These are phyloP conservation scores for Ctenomys sociabilis DNA, from an alignment of 2,113 vertebrate species.

Conservation along the genomic window DNA sequence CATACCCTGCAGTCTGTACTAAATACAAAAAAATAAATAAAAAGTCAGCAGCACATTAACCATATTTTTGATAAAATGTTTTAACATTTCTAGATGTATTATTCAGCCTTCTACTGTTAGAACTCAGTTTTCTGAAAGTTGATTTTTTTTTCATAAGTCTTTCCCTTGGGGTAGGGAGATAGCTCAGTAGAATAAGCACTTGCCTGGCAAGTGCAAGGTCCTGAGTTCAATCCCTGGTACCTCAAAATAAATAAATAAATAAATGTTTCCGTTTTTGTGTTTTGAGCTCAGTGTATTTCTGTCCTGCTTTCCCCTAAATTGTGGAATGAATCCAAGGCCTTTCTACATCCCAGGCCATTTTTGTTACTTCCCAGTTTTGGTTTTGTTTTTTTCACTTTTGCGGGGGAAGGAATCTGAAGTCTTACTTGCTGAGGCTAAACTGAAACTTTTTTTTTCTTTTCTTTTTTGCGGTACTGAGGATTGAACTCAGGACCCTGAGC, in stretches of 20 bases:
- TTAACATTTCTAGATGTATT: background rate
- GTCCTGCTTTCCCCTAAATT: background rate
- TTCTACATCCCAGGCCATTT: background rate
- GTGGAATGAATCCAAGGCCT: background rate
- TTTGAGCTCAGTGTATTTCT: background rate
- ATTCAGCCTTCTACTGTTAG: background rate
- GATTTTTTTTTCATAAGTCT: constrained; percentile 33
- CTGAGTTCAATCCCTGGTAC: no score
- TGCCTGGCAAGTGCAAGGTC: no score
- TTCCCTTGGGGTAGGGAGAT: background rate
- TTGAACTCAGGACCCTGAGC: no score
- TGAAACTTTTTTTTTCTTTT: no score
- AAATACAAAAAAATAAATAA: background rate
- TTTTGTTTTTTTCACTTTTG: background rate
- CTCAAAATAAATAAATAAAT: no score
- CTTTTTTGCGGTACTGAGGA: no score
- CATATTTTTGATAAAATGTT: constrained; percentile 41
- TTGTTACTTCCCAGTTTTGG: background rate
- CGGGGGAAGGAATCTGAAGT: background rate
- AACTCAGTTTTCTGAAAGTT: constrained; percentile 17
- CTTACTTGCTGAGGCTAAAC: background rate
- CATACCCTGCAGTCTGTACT: no score
- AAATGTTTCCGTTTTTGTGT: background rate
- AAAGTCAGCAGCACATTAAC: background rate
- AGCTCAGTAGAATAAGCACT: no score